Conservation (phyloP, 2,797 vertebrate species). For the Florisuga fusca region DNA sequence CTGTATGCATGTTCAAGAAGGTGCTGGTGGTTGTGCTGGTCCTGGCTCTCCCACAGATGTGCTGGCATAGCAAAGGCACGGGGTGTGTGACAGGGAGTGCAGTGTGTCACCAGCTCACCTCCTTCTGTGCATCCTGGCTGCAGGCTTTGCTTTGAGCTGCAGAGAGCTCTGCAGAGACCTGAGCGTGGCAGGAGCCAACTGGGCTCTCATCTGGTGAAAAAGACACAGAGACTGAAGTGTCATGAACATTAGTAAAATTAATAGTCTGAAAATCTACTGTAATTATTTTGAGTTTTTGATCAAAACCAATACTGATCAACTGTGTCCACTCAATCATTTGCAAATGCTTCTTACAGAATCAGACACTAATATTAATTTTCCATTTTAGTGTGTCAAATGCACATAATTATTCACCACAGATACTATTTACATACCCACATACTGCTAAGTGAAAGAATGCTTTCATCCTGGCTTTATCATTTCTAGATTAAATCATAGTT, state of each 20-base stretch:
- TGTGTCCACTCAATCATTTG: neutral
- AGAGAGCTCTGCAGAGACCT: neutral
- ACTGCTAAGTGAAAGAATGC: conserved; percentile 58
- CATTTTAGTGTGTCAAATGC: conserved; percentile 24
- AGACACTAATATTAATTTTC: conserved; percentile 14
- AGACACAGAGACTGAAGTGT: rapidly evolving
- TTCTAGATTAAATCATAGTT: conserved; percentile 63
- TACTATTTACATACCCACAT: conserved; percentile 46
- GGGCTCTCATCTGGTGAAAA: neutral
- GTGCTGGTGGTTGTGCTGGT: neutral
- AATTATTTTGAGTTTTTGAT: neutral
- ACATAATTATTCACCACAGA: neutral
- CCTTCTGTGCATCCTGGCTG: rapidly evolving
- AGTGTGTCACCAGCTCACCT: rapidly evolving
- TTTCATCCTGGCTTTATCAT: conserved; percentile 55
- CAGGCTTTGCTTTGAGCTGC: rapidly evolving
- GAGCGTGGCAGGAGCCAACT: rapidly evolving
- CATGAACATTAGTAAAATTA: neutral
- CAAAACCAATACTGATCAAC: neutral
- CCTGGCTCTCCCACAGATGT: neutral
- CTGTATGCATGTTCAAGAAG: neutral
- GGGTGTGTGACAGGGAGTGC: rapidly evolving
- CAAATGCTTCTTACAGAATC: conserved; percentile 3
- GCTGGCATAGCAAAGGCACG: neutral
- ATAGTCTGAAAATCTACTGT: neutral